Evolutionary conservation across 2,888 invertebrate genomes (phyloP).

Genomic region (Drosophila affinis): DNA sequence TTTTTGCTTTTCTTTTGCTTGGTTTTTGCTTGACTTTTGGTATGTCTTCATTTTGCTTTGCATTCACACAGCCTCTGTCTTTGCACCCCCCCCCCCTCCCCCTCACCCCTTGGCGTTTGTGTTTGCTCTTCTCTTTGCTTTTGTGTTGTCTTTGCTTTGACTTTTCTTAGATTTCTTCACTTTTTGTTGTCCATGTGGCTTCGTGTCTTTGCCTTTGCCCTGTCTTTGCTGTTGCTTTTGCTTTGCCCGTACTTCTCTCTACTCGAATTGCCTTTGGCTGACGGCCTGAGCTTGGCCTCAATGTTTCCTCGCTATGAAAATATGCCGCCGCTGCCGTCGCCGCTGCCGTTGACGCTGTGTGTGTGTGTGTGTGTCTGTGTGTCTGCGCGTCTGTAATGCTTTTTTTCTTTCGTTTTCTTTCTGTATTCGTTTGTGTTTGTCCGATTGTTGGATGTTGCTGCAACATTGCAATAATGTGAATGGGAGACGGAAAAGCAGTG

Average conservation of each 20-base stretch:
- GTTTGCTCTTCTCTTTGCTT: not conserved
- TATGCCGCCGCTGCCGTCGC: constrained; percentile 34
- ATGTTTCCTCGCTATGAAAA: constrained; percentile 61
- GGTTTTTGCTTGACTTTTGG: not conserved
- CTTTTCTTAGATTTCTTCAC: not conserved
- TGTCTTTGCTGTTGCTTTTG: constrained; percentile 22
- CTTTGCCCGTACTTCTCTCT: constrained; percentile 10
- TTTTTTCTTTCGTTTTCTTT: not conserved
- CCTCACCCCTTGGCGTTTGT: not conserved
- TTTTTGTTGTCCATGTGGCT: constrained; percentile 11
- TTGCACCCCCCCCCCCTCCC: not conserved
- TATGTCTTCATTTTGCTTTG: not conserved
- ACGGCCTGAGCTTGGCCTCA: constrained; percentile 81
- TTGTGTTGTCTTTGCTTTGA: not conserved
- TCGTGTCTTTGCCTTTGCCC: constrained; percentile 10
- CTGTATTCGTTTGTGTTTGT: constrained; percentile 30
- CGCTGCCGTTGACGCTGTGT: constrained; percentile 5
- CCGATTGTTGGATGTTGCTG: constrained; percentile 37
- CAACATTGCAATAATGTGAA: constrained; percentile 36
- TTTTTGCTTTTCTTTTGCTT: not conserved
- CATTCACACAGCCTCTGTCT: not conserved
- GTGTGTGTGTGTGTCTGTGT: constrained; percentile 13
- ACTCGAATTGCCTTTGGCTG: constrained; percentile 29
- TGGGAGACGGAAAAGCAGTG: constrained; percentile 18
- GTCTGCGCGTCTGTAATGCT: constrained; percentile 3